Percentiles rank a stretch among this genome's conserved stretches.
These are phyloP conservation scores for Scleropages formosus DNA, from an alignment of 2,797 vertebrate genomes.

Conservation along the genomic window DNA sequence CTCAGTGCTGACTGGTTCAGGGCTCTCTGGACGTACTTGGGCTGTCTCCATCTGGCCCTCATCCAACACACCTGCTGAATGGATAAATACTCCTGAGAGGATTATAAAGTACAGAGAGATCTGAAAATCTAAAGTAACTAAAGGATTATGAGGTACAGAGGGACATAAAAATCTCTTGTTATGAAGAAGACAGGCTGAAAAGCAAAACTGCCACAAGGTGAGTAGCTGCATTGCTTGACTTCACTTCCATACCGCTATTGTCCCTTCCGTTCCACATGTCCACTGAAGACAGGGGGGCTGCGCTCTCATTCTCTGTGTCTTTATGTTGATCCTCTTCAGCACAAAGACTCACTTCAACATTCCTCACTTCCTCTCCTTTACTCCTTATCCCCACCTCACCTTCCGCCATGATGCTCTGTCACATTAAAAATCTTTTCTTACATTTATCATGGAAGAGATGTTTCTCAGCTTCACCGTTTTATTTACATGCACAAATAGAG, in stretches of 20 bases:
- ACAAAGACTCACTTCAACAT: constrained; percentile 31
- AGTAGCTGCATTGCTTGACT: not conserved
- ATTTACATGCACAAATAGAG: too few relatives aligned
- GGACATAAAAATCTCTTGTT: too few relatives aligned
- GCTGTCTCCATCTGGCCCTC: not conserved
- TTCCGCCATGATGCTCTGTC: constrained; percentile 8
- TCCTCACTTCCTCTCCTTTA: not conserved
- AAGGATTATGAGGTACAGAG: too few relatives aligned
- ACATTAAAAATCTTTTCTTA: not conserved
- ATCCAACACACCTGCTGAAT: constrained; percentile 14
- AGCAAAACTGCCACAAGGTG: too few relatives aligned
- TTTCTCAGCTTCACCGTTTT: not conserved
- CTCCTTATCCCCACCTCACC: not conserved
- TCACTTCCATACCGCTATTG: constrained; percentile 40
- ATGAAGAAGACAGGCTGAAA: too few relatives aligned
- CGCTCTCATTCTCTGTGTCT: constrained; percentile 27
- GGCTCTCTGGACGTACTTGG: constrained; percentile 23
- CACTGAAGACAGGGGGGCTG: constrained; percentile 29
- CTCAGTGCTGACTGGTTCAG: too few relatives aligned
- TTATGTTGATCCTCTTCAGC: constrained; percentile 31
- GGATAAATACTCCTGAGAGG: not conserved
- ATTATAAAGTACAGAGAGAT: not conserved
- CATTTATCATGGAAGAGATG: constrained; percentile 22
- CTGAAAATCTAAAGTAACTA: not conserved
- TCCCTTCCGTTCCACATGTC: constrained; percentile 32